Evolutionary conservation across 2,113 vertebrate species (phyloP), one percentile per base, ranked within the genome.

Genomic region (Rallus limicola): DNA sequence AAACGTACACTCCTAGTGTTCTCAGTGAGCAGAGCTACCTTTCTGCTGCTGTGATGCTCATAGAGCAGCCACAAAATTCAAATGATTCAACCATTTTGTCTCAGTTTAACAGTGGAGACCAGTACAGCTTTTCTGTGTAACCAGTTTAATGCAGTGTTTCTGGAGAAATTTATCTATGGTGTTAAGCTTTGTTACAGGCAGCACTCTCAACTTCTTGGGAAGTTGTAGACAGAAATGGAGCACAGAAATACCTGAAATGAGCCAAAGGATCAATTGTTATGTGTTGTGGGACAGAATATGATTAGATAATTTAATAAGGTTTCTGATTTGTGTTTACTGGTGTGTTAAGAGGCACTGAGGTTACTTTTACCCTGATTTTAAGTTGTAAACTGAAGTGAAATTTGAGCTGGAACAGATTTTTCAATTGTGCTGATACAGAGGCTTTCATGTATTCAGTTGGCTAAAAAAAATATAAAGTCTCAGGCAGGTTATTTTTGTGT

Each of bases 161-260:
- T 48, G 3, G 6, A 29, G 33, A 2, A 8, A 5, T 6, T 40
- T 8, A 16, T 34, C 6, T 18, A 0, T 0, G 3, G 34, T 6
- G 7, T 7, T 17, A 36, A 5, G 4, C 0, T 76, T 72, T 58
- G 40, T 33, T 68, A 53, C 26, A 55, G 25, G 24, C 42, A 50
- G 23, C 5, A 25, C 42, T 44, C 26, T 23, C 5, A 58, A 28
- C 28, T 36, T 60, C 38, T 68, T 13, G 31, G 36, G 50, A 68
- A 74, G 17, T 2, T 4, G 5, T 17, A 69, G 55, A 6, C 10
- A 50, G 38, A 52, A 72, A 71, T 4, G 5, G 29, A 74, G 50
- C 8, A 62, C 18, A 24, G 71, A 91, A 86, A 63, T 75, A 56
- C 15, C 65, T 52, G n/a, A 80, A 93, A 88, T 23, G 13, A 83